phyloP scores from a whole-genome alignment of 2,888 invertebrate genomes.

The Cecidostiba fungosa region DNA sequence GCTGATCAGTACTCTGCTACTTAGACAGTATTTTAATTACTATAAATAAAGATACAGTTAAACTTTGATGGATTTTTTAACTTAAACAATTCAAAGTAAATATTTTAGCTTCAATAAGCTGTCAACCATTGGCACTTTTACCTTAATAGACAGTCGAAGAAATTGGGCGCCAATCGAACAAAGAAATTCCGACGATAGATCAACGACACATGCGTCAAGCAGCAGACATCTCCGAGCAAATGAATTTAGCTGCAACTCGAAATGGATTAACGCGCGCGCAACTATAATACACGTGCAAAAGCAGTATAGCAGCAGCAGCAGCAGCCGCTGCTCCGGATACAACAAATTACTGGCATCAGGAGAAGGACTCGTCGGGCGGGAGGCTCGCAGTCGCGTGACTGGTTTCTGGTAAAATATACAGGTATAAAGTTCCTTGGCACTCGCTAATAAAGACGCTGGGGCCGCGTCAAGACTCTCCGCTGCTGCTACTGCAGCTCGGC shows the following conservation, averaged over 20 bases:
- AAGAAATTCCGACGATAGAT: background rate
- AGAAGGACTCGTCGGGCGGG: conserved; percentile 45
- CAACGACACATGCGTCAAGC: background rate
- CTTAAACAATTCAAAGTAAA: too few relatives aligned
- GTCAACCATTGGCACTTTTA: too few relatives aligned
- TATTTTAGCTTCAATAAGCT: too few relatives aligned
- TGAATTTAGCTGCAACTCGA: conserved; percentile 39
- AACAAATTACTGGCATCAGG: conserved; percentile 61
- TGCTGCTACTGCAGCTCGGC: background rate
- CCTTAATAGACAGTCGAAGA: too few relatives aligned
- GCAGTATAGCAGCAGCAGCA: background rate
- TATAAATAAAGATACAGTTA: too few relatives aligned
- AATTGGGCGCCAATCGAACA: background rate
- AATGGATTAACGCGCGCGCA: background rate
- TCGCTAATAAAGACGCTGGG: conserved; percentile 60
- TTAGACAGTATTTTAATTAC: too few relatives aligned
- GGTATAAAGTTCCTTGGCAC: conserved; percentile 55
- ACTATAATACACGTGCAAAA: too few relatives aligned
- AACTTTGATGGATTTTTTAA: too few relatives aligned
- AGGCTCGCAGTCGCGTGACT: conserved; percentile 44
- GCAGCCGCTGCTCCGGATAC: conserved; percentile 26
- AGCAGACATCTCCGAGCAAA: background rate
- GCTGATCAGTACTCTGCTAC: too few relatives aligned
- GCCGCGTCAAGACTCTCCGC: conserved; percentile 47
- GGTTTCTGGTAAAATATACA: conserved; percentile 61